Conservation (phyloP, 2,888 invertebrate species). For the Drosophila niveifrons region DNA sequence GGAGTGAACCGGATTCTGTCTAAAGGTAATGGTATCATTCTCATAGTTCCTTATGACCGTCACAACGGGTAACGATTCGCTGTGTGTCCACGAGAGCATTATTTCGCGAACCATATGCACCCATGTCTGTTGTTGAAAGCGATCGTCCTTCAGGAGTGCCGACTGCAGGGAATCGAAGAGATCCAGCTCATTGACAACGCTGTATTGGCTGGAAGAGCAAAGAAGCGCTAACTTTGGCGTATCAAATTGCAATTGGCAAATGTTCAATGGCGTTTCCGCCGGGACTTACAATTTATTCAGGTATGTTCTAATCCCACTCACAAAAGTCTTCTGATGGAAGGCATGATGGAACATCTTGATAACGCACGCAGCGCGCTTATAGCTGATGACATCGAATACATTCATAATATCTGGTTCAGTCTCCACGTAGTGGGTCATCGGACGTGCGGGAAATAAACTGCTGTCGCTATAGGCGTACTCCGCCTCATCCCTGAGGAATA, state of each 20-base stretch:
- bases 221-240: constrained; percentile 69
- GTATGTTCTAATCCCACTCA: constrained; percentile 73
- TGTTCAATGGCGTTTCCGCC: constrained; percentile 44
- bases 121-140: constrained; percentile 61
- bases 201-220: constrained; percentile 79
- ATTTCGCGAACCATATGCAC: constrained; percentile 85
- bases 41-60: constrained; percentile 86
- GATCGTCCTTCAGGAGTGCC: constrained; percentile 67
- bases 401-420: constrained; percentile 75
- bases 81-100: constrained; percentile 88
- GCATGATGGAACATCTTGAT: constrained; percentile 84
- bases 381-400: constrained; percentile 88
- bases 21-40: constrained; percentile 86
- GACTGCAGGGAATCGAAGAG: constrained; percentile 79
- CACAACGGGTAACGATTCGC: constrained; percentile 88
- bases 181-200: constrained; percentile 80
- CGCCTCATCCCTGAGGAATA: constrained; percentile 86
- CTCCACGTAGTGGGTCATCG: constrained; percentile 83
- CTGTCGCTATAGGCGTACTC: constrained; percentile 77
- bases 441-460: constrained; percentile 72
- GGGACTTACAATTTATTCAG: constrained; percentile 83
- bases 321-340: constrained; percentile 80
- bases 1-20: constrained; percentile 85
- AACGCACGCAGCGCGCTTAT: constrained; percentile 87
- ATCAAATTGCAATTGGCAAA: constrained; percentile 82